Evolutionary conservation across 1,140 invertebrate species (phyloP), one percentile per base, ranked within the genome.

Genomic region (Aleiodes sp.): DNA sequence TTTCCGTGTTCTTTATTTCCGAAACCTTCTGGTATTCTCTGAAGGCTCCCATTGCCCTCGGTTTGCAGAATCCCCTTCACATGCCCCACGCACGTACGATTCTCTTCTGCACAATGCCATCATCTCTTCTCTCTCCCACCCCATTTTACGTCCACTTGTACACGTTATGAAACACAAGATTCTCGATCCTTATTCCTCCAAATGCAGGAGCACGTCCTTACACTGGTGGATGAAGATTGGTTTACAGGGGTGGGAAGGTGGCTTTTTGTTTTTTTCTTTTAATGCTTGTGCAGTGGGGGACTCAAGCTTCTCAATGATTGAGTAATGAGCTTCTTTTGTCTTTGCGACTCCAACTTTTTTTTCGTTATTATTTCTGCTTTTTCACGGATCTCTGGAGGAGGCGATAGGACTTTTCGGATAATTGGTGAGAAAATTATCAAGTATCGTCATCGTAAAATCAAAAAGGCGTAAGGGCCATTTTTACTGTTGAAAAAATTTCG

Each of bases 271-370:
- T 37, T 31, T 29, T 46, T 69, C 56, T 28, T 10, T 65, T 39
- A 9, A n/a, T 62, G 26, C 56, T 61, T 33, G 41, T 41, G 14
- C 71, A 29, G 16, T 19, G 43, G 41, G 59, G 52, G 26, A 33
- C 60, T 60, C n/a, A 61, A 68, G 52, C 66, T 65, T 52, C 12
- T 39, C 39, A 59, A 62, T 19, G 37, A 52, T 68, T 19, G 43
- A 65, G 67, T 74, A 78, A 80, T 79, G 77, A 80, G 74, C 70
- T 73, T 72, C 74, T 73, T 80, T 79, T 79, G 76, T 80, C 73
- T 77, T 75, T 70, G 69, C 70, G 65, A 60, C 65, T 43, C 56
- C 71, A 43, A 67, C 60, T 63, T 64, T 67, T 63, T 43, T 70
- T 26, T 21, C 46, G 7, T 21, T 29, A 43, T 57, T 46, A 41